phyloP scores from a whole-genome alignment of 2,888 invertebrate species.

The Drosophila colorata region DNA sequence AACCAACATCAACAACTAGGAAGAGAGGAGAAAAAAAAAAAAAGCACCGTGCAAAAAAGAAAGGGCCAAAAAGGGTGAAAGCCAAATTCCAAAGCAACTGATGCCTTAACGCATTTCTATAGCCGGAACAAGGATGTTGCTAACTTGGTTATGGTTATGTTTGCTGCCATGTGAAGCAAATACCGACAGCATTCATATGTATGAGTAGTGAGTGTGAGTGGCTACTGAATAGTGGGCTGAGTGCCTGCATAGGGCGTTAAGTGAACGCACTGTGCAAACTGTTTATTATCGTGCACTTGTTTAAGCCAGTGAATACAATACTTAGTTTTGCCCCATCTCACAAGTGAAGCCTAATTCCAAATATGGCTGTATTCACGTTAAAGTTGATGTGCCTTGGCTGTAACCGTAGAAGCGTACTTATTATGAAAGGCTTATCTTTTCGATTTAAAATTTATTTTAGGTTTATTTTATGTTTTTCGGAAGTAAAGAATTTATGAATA shows the following conservation, averaged over 20 bases:
- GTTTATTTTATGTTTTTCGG: no score
- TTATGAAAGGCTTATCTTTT: no score
- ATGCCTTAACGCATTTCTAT: slow-evolving; percentile 75
- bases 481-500: no score
- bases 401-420: no score
- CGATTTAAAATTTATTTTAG: no score
- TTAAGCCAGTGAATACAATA: slow-evolving; percentile 21
- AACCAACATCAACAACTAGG: slow-evolving; percentile 7
- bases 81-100: slow-evolving; percentile 67
- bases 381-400: background rate
- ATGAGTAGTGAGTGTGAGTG: background rate
- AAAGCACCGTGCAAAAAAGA: slow-evolving; percentile 15
- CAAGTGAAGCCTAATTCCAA: background rate
- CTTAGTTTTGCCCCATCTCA: background rate
- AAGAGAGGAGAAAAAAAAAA: slow-evolving; percentile 1
- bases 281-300: slow-evolving; percentile 48
- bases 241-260: slow-evolving; percentile 24
- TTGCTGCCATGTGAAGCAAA: slow-evolving; percentile 36
- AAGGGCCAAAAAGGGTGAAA: slow-evolving; percentile 52
- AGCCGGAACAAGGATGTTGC: slow-evolving; percentile 72
- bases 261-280: slow-evolving; percentile 38
- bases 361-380: slow-evolving; percentile 15
- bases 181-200: slow-evolving; percentile 11
- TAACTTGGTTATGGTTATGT: slow-evolving; percentile 76
- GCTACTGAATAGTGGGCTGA: background rate